Conservation (phyloP, 2,797 vertebrate genomes). For the Synaphobranchus kaupii region DNA sequence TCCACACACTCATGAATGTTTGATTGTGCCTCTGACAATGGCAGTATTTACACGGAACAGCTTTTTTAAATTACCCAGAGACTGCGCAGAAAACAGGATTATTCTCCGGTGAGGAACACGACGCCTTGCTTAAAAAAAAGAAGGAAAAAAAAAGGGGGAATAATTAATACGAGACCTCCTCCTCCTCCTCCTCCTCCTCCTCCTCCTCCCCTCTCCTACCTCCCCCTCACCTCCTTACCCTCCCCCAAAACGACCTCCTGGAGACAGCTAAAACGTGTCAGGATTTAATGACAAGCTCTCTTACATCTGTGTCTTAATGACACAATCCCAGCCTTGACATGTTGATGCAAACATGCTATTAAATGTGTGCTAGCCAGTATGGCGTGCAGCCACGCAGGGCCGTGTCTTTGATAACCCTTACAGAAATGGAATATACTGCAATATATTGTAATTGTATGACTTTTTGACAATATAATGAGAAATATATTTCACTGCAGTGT, state of each 20-base stretch:
- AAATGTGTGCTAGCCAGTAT: neutral
- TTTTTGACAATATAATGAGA: too few relatives aligned
- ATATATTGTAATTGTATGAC: too few relatives aligned
- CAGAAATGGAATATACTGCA: too few relatives aligned
- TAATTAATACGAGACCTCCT: neutral
- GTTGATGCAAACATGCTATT: neutral
- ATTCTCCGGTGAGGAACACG: too few relatives aligned
- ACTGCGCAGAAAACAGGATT: conserved; percentile 27
- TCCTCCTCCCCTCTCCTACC: neutral
- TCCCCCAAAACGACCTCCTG: neutral
- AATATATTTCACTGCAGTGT: neutral
- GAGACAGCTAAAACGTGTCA: neutral
- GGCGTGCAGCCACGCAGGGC: too few relatives aligned
- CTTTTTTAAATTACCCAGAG: conserved; percentile 63
- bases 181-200: neutral
- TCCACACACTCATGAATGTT: conserved; percentile 76
- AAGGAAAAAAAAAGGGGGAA: neutral
- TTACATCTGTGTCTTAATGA: neutral
- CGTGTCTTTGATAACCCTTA: too few relatives aligned
- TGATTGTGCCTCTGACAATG: conserved; percentile 75
- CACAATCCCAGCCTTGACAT: neutral
- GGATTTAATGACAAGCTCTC: neutral
- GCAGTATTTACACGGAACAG: conserved; percentile 66
- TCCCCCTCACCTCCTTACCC: neutral
- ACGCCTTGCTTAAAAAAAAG: neutral